A percentile compares a stretch with the other conserved stretches of the same genome.
These are phyloP conservation scores for Amphiprion percula DNA, from an alignment of 2,113 vertebrate species.

Conservation along the genomic window DNA sequence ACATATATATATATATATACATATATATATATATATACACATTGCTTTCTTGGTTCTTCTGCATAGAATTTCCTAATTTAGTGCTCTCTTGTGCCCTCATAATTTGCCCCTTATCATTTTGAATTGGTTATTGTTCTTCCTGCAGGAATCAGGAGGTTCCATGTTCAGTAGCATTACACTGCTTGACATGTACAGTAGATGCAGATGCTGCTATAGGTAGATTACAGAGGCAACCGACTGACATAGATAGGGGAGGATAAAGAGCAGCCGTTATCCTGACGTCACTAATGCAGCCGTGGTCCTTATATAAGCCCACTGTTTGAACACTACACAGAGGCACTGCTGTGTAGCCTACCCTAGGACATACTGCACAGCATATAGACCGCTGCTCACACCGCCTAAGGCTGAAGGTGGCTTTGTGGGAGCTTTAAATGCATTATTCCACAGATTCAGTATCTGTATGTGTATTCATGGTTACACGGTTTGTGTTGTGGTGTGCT, in stretches of 20 bases:
- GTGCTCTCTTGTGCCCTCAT: background rate
- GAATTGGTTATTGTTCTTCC: slow-evolving; percentile 13
- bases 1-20: too few species aligned
- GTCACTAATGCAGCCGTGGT: slow-evolving; percentile 67
- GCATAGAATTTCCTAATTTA: background rate
- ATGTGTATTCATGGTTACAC: slow-evolving; percentile 26
- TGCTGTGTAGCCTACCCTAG: slow-evolving; percentile 55
- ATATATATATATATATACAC: too few species aligned
- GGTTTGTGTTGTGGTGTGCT: slow-evolving; percentile 25
- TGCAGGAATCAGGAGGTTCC: slow-evolving; percentile 17
- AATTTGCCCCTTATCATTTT: background rate
- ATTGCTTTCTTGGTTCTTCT: background rate
- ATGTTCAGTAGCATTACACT: slow-evolving; percentile 29
- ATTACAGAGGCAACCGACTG: slow-evolving; percentile 63
- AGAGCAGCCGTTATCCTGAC: slow-evolving; percentile 62
- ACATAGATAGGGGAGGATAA: slow-evolving; percentile 67
- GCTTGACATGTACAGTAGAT: slow-evolving; percentile 41
- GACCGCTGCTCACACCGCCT: slow-evolving; percentile 45
- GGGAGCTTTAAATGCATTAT: slow-evolving; percentile 51
- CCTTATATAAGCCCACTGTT: slow-evolving; percentile 72
- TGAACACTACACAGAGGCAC: slow-evolving; percentile 50
- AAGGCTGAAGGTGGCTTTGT: slow-evolving; percentile 60
- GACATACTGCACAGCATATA: slow-evolving; percentile 57
- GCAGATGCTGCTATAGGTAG: slow-evolving; percentile 53
- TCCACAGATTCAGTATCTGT: slow-evolving; percentile 37